These are phyloP conservation scores for Volucella inanis DNA, from an alignment of 2,888 invertebrate species.

Conservation along the genomic window DNA sequence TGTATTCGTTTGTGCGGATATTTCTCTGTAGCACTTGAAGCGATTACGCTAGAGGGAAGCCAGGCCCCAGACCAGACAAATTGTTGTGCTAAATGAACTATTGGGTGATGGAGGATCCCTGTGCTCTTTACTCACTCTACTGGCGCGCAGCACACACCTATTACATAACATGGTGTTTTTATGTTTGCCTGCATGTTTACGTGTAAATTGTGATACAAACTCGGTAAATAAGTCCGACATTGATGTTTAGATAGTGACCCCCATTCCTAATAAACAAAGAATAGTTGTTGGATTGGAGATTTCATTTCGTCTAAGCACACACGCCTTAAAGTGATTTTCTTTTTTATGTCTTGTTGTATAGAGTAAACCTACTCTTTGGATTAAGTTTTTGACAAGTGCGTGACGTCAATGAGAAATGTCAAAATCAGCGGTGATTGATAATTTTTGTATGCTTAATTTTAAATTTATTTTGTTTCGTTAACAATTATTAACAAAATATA, in stretches of 20 bases:
- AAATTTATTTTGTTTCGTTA: too few species aligned
- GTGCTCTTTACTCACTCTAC: slow-evolving; percentile 4
- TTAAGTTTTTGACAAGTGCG: too few species aligned
- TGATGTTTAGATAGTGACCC: slow-evolving; percentile 55
- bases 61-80: slow-evolving; percentile 40
- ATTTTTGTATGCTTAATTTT: too few species aligned
- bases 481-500: too few species aligned
- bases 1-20: neutral
- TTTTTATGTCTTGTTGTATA: neutral
- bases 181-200: slow-evolving; percentile 47
- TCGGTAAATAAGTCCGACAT: slow-evolving; percentile 36
- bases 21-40: slow-evolving; percentile 17
- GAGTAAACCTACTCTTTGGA: too few species aligned
- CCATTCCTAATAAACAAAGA: slow-evolving; percentile 55
- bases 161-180: slow-evolving; percentile 51
- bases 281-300: slow-evolving; percentile 13
- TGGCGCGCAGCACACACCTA: slow-evolving; percentile 22
- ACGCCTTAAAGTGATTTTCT: slow-evolving; percentile 6
- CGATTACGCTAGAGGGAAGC: slow-evolving; percentile 6
- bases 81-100: slow-evolving; percentile 12
- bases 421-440: too few species aligned
- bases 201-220: slow-evolving; percentile 46
- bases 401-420: too few species aligned
- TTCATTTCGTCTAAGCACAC: slow-evolving; percentile 14
- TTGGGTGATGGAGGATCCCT: slow-evolving; percentile 33